These are phyloP conservation scores for Acinonyx jubatus DNA, from an alignment of 2,113 vertebrate species.

Conservation along the genomic window DNA sequence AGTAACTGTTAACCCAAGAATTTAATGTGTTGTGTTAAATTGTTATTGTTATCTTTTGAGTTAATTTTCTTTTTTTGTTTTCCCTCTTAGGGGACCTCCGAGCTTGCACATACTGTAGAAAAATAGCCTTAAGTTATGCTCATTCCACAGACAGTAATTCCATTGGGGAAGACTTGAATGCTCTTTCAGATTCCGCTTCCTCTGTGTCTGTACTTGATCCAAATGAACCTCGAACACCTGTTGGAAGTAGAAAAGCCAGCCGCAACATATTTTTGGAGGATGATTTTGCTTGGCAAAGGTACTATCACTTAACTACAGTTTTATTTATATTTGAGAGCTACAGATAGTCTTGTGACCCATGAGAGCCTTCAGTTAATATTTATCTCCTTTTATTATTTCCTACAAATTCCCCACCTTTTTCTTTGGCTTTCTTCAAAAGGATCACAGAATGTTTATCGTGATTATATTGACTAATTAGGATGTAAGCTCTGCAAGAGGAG, in stretches of 20 bases:
- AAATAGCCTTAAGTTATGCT: constrained; percentile 96
- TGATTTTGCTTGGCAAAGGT: constrained; percentile 98
- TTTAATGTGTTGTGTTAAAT: constrained; percentile 48
- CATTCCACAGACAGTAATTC: constrained; percentile 96
- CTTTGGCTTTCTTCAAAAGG: neutral
- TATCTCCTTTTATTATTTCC: constrained; percentile 31
- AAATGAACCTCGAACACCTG: constrained; percentile 94
- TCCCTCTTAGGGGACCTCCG: constrained; percentile 92
- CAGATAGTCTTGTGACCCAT: neutral
- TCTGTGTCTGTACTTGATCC: constrained; percentile 93
- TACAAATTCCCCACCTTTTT: neutral
- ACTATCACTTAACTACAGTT: constrained; percentile 31
- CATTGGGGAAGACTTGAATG: constrained; percentile 95
- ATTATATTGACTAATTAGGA: neutral
- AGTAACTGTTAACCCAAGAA: constrained; percentile 29
- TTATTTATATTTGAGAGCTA: constrained; percentile 32
- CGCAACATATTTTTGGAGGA: constrained; percentile 99
- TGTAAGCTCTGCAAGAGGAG: neutral
- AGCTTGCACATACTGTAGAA: constrained; percentile 98
- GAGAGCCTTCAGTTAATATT: constrained; percentile 12
- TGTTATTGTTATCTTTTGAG: constrained; percentile 1
- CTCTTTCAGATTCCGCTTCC: constrained; percentile 92
- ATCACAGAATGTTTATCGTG: neutral
- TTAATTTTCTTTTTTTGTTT: constrained; percentile 22
- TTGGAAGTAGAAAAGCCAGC: constrained; percentile 95